phyloP scores from a whole-genome alignment of 1,140 invertebrate genomes.

The Drosophila kurseongensis region DNA sequence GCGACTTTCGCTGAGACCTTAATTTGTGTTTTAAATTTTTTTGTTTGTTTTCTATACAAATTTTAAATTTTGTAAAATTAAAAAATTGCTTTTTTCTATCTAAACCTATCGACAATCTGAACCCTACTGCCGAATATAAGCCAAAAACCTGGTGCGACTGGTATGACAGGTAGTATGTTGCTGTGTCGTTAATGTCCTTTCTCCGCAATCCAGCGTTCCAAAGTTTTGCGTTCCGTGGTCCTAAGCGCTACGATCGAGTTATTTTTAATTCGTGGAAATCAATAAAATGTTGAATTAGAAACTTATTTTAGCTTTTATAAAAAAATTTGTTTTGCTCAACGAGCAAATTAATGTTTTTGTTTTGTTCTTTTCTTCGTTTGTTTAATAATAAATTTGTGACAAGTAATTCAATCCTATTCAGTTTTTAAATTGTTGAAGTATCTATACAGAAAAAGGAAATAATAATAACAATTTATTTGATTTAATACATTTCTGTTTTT shows the following conservation, averaged over 20 bases:
- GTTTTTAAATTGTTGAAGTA: no score
- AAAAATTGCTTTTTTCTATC: not conserved
- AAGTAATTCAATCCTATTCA: no score
- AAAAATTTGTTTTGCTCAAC: not conserved
- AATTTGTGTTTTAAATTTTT: not conserved
- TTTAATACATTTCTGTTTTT: not conserved
- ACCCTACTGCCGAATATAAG: not conserved
- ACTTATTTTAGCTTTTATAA: not conserved
- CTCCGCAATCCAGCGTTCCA: no score
- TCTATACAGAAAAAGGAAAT: no score
- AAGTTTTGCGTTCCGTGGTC: no score
- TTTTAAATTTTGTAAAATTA: constrained; percentile 7
- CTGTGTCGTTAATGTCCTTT: not conserved
- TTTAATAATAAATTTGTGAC: no score
- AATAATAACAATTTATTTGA: no score
- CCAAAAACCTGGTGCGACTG: not conserved
- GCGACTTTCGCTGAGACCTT: not conserved
- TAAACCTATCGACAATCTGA: not conserved
- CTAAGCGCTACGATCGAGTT: no score
- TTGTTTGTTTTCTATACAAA: not conserved
- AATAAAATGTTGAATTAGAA: not conserved
- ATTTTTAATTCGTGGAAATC: not conserved
- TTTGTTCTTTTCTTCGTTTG: not conserved
- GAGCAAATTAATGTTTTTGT: not conserved
- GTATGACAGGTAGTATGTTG: not conserved